Base-by-base conservation (phyloP, 2,797 vertebrate genomes). In the Gephyroberyx darwinii region DNA sequence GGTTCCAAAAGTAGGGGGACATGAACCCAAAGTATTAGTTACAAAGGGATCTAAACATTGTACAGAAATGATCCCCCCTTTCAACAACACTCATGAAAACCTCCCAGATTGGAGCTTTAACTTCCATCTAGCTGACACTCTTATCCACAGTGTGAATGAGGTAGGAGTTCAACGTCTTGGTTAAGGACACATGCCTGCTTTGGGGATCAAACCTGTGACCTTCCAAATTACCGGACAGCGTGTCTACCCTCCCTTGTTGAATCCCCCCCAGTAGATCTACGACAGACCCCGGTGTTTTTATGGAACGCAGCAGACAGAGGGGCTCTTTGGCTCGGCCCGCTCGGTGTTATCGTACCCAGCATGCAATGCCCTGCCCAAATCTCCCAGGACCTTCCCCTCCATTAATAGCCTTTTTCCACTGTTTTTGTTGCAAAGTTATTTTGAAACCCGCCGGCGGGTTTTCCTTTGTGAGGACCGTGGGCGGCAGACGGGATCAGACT, bases 331-430 rank as follows among this genome's bases (percentile, higher is more conserved):
- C 56, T 53, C 12, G 19, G n/a, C 71, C 74, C 62, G 35, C 60
- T 59, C 60, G 16, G 12, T 78, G 71, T 80, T 81, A 60, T 78
- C 9, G 2, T 78, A 85, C 77, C 75, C 84, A 80, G 62, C 63
- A 66, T 80, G 77, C 77, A 71, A 70, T 77, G 72, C 74, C 63
- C 78, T 19, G 66, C 52, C 52, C 72, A 41, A 17, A 7, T 70
- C 71, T 65, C 75, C 17, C 20, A 77, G 71, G 78, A 80, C 41
- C 26, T 12, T 17, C 30, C 58, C 53, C 63, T 75, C 74, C 69
- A 67, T 75, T 75, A 74, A 83, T 78, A 84, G 67, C 50, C 43
- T 35, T n/a, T 73, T 45, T 37, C 56, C 47, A 59, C 30, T 64
- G 70, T 75, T 82, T 77, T 71, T 43, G 66, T 45, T 64, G n/a